Evolutionary conservation across 2,888 invertebrate species (phyloP).

Genomic region (Pharmacophagus antenor): DNA sequence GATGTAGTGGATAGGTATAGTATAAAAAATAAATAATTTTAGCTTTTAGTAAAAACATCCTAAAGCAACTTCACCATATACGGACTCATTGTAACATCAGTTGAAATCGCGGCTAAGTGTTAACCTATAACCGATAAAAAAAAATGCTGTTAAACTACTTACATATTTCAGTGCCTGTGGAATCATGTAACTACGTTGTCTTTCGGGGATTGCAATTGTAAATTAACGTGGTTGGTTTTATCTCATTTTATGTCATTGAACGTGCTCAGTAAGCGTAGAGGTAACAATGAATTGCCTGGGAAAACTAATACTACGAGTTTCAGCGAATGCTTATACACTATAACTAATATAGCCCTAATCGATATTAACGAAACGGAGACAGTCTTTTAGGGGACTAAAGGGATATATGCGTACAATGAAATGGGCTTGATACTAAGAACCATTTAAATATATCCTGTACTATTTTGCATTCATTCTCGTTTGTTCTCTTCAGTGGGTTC

Average conservation of each 20-base stretch:
- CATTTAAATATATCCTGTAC: no score
- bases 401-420: background rate
- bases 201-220: background rate
- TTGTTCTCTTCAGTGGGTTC: no score
- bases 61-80: no score
- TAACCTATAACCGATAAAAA: no score
- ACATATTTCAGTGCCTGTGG: background rate
- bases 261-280: background rate
- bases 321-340: background rate
- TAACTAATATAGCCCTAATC: background rate
- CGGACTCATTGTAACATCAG: no score
- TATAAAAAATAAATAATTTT: background rate
- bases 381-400: no score
- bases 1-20: background rate
- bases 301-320: background rate
- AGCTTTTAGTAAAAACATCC: no score
- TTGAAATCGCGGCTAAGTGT: background rate
- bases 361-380: background rate
- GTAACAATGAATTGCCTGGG: constrained; percentile 1
- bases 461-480: no score
- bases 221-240: background rate
- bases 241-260: background rate
- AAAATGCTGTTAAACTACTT: no score
- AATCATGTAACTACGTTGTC: background rate
- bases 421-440: no score